A percentile compares a stretch with the other conserved stretches of the same genome.
Conservation (phyloP, 2,113 vertebrate species). For the Sapayoa aenigma region DNA sequence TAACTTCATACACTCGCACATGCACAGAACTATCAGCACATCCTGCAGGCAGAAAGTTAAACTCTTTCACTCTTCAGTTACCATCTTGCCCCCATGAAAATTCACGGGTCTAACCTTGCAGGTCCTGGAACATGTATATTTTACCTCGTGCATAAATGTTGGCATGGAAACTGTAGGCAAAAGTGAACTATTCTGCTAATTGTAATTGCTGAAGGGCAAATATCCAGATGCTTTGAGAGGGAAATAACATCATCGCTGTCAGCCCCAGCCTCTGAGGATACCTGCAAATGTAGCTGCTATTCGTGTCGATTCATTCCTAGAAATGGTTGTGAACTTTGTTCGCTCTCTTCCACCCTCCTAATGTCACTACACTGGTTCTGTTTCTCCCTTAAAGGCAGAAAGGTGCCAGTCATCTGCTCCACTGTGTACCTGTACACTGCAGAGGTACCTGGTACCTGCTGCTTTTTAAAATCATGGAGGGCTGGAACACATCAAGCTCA, state of each 20-base stretch:
- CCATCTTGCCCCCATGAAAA: background rate
- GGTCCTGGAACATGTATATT: background rate
- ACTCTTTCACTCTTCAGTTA: background rate
- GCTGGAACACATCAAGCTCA: background rate
- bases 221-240: background rate
- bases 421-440: no score
- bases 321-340: background rate
- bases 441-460: background rate
- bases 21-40: background rate
- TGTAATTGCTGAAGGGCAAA: background rate
- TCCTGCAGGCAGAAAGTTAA: background rate
- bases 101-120: background rate
- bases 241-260: background rate
- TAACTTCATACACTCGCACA: background rate
- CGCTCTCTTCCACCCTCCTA: background rate
- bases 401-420: background rate
- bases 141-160: background rate
- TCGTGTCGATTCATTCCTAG: background rate
- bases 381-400: background rate
- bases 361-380: fast-evolving
- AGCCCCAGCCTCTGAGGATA: background rate
- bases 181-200: background rate
- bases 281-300: background rate
- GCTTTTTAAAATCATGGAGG: background rate
- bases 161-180: background rate